phyloP scores from a whole-genome alignment of 2,888 invertebrate species.

The Carcina quercana region DNA sequence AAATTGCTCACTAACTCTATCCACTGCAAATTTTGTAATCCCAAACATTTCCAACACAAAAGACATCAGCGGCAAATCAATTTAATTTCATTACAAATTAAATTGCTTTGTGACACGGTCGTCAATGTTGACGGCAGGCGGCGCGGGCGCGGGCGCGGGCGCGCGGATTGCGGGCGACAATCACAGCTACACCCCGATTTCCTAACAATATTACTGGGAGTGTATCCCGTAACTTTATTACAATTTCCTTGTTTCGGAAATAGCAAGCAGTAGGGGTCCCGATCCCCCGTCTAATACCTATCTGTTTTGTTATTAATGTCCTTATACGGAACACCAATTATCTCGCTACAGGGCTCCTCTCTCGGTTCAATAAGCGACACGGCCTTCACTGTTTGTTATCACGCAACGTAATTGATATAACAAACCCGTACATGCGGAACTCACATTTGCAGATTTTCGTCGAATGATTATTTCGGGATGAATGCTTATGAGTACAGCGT shows the following conservation, averaged over 20 bases:
- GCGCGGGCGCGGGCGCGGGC: constrained; percentile 11
- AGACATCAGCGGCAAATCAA: too few relatives aligned
- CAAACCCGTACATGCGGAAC: constrained; percentile 1
- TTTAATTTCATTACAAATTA: constrained; percentile 22
- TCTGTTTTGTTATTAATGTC: constrained; percentile 66
- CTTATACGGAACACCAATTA: constrained; percentile 59
- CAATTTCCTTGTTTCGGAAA: constrained; percentile 52
- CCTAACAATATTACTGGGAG: constrained; percentile 46
- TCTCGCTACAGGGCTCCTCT: constrained; percentile 34
- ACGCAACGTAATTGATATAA: constrained; percentile 21
- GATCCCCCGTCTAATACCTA: constrained; percentile 48
- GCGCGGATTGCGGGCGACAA: constrained; percentile 22
- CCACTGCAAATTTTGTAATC: too few relatives aligned
- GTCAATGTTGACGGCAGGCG: too few relatives aligned
- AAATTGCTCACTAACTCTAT: too few relatives aligned
- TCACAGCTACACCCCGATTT: constrained; percentile 38
- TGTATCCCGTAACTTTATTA: constrained; percentile 51
- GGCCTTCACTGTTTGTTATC: constrained; percentile 28
- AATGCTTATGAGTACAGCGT: too few relatives aligned
- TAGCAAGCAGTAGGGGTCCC: constrained; percentile 44
- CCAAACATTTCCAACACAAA: too few relatives aligned
- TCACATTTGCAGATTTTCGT: too few relatives aligned
- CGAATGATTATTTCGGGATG: too few relatives aligned
- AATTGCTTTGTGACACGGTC: constrained; percentile 26
- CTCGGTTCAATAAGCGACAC: constrained; percentile 33